Percentiles rank a stretch among this genome's conserved stretches.
Conservation (phyloP, 2,888 invertebrate genomes). For the Pandemis heparana region DNA sequence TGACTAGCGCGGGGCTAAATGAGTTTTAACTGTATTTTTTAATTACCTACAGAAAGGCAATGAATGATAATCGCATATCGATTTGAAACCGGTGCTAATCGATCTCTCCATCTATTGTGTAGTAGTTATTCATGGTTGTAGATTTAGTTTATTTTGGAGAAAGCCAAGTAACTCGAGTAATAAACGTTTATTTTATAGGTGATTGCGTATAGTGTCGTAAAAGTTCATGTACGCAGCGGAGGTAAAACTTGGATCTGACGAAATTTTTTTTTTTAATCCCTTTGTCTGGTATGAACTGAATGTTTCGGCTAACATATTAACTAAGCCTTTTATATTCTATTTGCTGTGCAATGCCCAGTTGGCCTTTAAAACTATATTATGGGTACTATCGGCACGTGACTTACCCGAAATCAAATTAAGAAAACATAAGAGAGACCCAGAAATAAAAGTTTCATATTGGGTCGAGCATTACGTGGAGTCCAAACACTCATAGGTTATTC, state of each 20-base stretch:
- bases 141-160: background rate
- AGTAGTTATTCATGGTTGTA: background rate
- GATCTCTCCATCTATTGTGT: background rate
- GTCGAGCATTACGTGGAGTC: slow-evolving; percentile 26
- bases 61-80: background rate
- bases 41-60: background rate
- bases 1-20: background rate
- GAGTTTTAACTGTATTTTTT: background rate
- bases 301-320: background rate
- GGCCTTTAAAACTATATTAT: background rate
- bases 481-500: slow-evolving; percentile 33
- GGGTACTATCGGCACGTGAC: slow-evolving; percentile 20
- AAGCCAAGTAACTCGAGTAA: background rate
- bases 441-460: slow-evolving; percentile 32
- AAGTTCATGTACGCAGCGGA: background rate
- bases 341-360: slow-evolving; percentile 8
- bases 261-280: background rate
- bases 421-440: slow-evolving; percentile 21
- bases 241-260: background rate
- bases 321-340: background rate
- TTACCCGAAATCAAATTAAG: slow-evolving; percentile 16
- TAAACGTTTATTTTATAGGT: background rate
- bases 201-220: background rate
- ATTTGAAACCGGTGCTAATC: background rate
- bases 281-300: background rate